These are phyloP conservation scores for Polyploca ridens DNA, from an alignment of 2,888 invertebrate species.

Conservation along the genomic window DNA sequence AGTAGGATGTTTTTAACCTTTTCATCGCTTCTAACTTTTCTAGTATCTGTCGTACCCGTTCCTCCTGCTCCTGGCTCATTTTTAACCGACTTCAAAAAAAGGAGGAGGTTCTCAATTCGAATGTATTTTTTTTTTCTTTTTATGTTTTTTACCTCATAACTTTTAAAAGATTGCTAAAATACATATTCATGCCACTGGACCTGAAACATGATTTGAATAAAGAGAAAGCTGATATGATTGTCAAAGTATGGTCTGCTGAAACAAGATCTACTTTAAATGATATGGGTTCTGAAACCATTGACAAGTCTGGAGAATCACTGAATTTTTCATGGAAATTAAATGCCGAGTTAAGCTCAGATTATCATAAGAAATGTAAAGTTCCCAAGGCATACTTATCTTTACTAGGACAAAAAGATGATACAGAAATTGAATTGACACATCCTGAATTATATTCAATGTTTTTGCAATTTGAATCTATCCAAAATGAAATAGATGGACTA, in stretches of 20 bases:
- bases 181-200: constrained; percentile 72
- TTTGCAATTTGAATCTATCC: constrained; percentile 73
- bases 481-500: constrained; percentile 74
- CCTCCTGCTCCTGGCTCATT: no score
- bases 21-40: no score
- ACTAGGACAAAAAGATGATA: constrained; percentile 41
- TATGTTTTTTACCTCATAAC: no score
- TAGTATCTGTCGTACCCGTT: no score
- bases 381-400: constrained; percentile 70
- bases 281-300: constrained; percentile 47
- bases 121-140: no score
- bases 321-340: constrained; percentile 71
- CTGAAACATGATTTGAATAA: constrained; percentile 65
- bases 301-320: constrained; percentile 46
- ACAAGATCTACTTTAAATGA: constrained; percentile 65
- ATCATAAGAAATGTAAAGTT: constrained; percentile 68
- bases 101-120: no score
- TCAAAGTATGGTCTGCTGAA: constrained; percentile 74
- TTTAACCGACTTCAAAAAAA: no score
- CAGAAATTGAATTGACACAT: constrained; percentile 72
- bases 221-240: constrained; percentile 65
- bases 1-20: no score
- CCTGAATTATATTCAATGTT: constrained; percentile 70
- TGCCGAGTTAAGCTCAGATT: constrained; percentile 75
- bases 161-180: constrained; percentile 68